A percentile compares a stretch with the other conserved stretches of the same genome.
Evolutionary conservation across 2,797 vertebrate genomes (phyloP).

Genomic region (Phoeniculus purpureus): DNA sequence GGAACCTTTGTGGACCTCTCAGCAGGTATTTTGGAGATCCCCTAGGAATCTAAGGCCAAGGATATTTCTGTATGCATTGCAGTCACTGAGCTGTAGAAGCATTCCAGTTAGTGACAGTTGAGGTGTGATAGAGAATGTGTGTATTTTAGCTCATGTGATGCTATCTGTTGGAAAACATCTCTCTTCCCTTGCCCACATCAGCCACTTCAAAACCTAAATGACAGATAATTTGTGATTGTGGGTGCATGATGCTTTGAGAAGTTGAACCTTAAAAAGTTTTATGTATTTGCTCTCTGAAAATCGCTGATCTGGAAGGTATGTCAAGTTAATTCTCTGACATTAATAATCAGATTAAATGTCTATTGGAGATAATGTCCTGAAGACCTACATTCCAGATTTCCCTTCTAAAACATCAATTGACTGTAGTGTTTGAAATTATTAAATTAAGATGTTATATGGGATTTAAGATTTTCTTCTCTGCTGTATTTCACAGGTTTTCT

Average conservation of each 20-base stretch:
- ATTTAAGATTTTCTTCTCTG: not conserved
- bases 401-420: not conserved
- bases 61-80: not conserved
- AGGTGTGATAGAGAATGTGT: not conserved
- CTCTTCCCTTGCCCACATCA: not conserved
- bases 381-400: not conserved
- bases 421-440: not conserved
- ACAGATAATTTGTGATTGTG: not conserved
- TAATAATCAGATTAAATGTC: not conserved
- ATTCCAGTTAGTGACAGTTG: not conserved
- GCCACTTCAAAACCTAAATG: not conserved
- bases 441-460: not conserved
- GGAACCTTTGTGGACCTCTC: not conserved
- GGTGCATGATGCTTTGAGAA: not conserved
- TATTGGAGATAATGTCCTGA: not conserved
- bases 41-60: not conserved
- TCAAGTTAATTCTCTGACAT: not conserved
- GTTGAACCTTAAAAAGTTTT: not conserved
- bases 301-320: not conserved
- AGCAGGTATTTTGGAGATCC: not conserved
- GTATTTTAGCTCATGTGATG: not conserved
- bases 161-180: not conserved
- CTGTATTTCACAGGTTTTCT: conserved; percentile 59
- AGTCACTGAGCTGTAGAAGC: not conserved
- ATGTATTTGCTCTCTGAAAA: not conserved